Evolutionary conservation across 2,113 vertebrate genomes (phyloP).

Genomic region (Sporophila hypoxantha): DNA sequence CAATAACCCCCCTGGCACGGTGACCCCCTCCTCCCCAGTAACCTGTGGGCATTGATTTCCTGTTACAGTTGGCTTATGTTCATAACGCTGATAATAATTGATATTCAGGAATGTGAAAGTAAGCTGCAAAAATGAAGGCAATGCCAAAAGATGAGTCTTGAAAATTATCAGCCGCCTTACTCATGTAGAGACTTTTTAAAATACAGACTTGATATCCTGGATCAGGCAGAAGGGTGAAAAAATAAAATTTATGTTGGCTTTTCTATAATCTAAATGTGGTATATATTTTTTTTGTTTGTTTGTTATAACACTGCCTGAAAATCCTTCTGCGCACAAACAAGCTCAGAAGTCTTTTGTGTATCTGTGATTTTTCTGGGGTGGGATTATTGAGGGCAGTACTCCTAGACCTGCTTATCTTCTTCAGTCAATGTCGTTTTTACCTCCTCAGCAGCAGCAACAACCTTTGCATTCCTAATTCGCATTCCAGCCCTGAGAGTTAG

Average conservation of each 20-base stretch:
- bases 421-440: neutral
- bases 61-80: conserved; percentile 51
- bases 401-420: neutral
- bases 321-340: neutral
- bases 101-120: conserved; percentile 13
- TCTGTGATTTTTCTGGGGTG: neutral
- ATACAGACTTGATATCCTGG: neutral
- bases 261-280: rapidly evolving
- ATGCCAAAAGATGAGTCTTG: neutral
- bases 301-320: neutral
- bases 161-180: neutral
- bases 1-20: neutral
- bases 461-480: neutral
- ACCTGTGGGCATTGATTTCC: conserved; percentile 10
- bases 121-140: conserved; percentile 14
- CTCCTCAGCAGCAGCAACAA: neutral
- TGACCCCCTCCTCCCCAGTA: neutral
- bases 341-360: neutral
- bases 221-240: neutral
- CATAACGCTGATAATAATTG: conserved; percentile 55
- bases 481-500: neutral
- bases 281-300: neutral
- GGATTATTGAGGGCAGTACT: neutral
- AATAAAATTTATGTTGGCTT: neutral
- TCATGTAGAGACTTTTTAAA: neutral